Conservation (phyloP, 1,140 invertebrate species). For the Homarus americanus region DNA sequence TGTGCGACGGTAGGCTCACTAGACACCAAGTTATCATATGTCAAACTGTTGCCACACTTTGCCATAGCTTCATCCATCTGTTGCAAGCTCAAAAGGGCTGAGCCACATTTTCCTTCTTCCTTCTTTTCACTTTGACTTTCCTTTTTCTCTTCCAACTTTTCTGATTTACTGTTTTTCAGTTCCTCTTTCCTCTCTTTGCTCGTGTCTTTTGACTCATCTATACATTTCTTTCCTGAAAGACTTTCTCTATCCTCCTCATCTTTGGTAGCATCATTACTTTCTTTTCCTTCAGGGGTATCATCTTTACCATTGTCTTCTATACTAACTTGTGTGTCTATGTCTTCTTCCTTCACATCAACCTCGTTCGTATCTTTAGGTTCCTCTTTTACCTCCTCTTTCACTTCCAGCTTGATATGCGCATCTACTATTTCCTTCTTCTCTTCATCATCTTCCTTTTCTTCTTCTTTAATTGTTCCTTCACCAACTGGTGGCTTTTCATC, state of each 20-base stretch:
- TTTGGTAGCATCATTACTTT: conserved; percentile 23
- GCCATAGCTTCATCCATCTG: conserved; percentile 76
- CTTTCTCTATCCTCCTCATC: conserved; percentile 37
- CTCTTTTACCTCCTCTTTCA: conserved; percentile 30
- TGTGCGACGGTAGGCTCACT: conserved; percentile 75
- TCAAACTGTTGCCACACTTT: conserved; percentile 68
- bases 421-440: not conserved
- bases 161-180: conserved; percentile 75
- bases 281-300: not conserved
- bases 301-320: conserved; percentile 38
- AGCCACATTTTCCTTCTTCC: conserved; percentile 24
- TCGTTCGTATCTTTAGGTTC: not conserved
- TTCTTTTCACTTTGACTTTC: conserved; percentile 5
- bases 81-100: conserved; percentile 73
- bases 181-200: conserved; percentile 67
- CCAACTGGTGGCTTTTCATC: conserved; percentile 19
- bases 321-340: not conserved
- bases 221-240: conserved; percentile 32
- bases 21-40: conserved; percentile 74
- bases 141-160: conserved; percentile 82
- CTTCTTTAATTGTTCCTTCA: not conserved
- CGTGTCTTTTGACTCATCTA: not conserved
- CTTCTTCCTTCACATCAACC: conserved; percentile 18
- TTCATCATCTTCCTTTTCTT: conserved; percentile 6
- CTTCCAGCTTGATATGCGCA: conserved; percentile 8